Evolutionary conservation across 2,888 invertebrate species (phyloP), one percentile per base, ranked within the genome.

Genomic region (Galeopsomyia nigrocyanea): DNA sequence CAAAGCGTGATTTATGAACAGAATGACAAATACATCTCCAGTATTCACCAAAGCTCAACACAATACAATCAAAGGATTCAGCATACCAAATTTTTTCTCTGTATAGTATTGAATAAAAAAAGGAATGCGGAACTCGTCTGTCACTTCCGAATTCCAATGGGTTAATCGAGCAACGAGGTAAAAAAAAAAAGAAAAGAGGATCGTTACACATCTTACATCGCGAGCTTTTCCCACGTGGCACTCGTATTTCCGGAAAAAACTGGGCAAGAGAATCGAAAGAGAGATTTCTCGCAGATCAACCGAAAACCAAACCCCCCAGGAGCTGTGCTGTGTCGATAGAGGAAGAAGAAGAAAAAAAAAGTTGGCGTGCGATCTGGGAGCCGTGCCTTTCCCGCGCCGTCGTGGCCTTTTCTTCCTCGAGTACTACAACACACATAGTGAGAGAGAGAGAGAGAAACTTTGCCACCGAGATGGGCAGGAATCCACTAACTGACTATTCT

Each of bases 161-260:
- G 47, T 19, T 14, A 57, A 60, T 51, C 5, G 39, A 39, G 39
- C 13, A 7, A 13, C 10, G 39, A 10, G 39, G 26, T 26, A 26
- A 26, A 26, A 26, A 5, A 39, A 31, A 31, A 31, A 31, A 31
- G 7, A 5, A 31, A 31, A 10, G 1, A 39, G 13, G 39, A 10
- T 39, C 39, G 39, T 39, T 39, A 39, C 10, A 13, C 39, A 39
- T 39, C 39, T 39, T 39, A 10, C 39, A 58, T 50, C 63, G 51
- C 61, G 53, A 50, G 22, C 64, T 19, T 68, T 63, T 61, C 71
- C 64, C 64, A 71, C 68, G 56, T 68, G 21, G 50, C 39, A 14
- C 56, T 68, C 57, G 26, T 56, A 26, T 68, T 73, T 68, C 60
- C 49, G 64, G 61, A 73, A 68, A n/a, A 73, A 73, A 17, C 39